Base-by-base conservation (phyloP, 1,140 invertebrate species). In the Cyrtorhinus lividipennis region DNA sequence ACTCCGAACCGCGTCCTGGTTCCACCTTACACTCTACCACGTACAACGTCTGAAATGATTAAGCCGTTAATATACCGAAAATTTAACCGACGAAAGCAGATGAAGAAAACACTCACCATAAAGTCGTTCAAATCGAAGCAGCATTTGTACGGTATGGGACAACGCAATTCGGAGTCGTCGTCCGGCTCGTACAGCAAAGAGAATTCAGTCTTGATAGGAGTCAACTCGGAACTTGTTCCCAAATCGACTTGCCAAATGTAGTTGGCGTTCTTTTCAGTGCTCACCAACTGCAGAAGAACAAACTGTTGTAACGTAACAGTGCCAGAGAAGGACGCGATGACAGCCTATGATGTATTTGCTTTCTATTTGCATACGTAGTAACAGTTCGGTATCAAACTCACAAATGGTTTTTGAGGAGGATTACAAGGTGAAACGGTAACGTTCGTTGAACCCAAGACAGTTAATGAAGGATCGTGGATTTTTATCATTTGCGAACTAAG, bases 211-310 rank as follows among this genome's bases (percentile, higher is more conserved):
- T 87, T 86, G 57, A 86, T 79, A 2, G 83, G 78, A 5, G 72
- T 66, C 70, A 74, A 65, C 69, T 75, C 70, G 77, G 78, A 65
- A 73, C 82, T 68, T 74, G 73, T 20, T 73, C 81, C 72, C 74
- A 71, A 66, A 48, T 84, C 80, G 20, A 93, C 72, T 74, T 90
- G 86, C 86, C 88, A 92, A 77, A 93, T 82, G 71, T 86, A 92
- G 0, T 84, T 86, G 0, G 86, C 83, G 56, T 80, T 86, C 64
- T 86, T 80, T 0, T 83, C 81, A 64, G 80, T 81, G 58, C 79
- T 80, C 58, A 87, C 77, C 48, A 78, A 70, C 77, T 84, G 70
- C 1, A 69, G 67, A 66, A 44, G 30, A 38, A 15, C 15, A 38
- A 38, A 38, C 5, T 8, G 30, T 38, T 38, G 30, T 5, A 8